Evolutionary conservation across 2,113 vertebrate genomes (phyloP), one percentile per base, ranked within the genome.

Genomic region (Pseudonaja textilis): DNA sequence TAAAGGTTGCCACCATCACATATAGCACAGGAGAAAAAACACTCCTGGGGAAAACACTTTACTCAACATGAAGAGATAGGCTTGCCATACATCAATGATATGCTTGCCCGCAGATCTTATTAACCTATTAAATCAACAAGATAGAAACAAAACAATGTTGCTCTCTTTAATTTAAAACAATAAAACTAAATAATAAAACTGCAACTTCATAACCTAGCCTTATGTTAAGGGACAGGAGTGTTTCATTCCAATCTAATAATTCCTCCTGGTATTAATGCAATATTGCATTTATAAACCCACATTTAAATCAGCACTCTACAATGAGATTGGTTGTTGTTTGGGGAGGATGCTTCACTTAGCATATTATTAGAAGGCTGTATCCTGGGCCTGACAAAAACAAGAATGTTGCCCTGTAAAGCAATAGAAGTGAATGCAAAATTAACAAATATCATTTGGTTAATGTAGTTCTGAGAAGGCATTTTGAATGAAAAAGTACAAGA

Each of bases 91-190:
- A 93, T 96, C 94, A 96, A 92, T 26, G 94, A 93, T 69, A 95
- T 93, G 91, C 95, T 96, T 96, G 93, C 93, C 61, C 95, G 34
- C 5, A 42, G 94, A 93, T 93, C 96, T 96, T 96, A 97, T 96
- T 96, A 97, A 96, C 95, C 95, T 97, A 95, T 89, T 97, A 96
- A 97, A 97, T 97, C 96, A 96, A 94, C 55, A 95, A 96, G 96
- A 97, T 95, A 61, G 94, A 96, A 94, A 93, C 94, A 93, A 61
- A 56, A 50, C 47, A 50, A 56, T 14, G 95, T 94, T 91, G 34
- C 95, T 96, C 93, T 93, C 61, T 95, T 97, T 96, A 97, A 96
- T 97, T 96, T 96, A 95, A 96, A 96, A 93, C 95, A 96, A 96
- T 97, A 97, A 96, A 96, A 95, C 95, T 96, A 95, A 95, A 96